Evolutionary conservation across 2,888 invertebrate species (phyloP).

Genomic region (Dendrolimus houi): DNA sequence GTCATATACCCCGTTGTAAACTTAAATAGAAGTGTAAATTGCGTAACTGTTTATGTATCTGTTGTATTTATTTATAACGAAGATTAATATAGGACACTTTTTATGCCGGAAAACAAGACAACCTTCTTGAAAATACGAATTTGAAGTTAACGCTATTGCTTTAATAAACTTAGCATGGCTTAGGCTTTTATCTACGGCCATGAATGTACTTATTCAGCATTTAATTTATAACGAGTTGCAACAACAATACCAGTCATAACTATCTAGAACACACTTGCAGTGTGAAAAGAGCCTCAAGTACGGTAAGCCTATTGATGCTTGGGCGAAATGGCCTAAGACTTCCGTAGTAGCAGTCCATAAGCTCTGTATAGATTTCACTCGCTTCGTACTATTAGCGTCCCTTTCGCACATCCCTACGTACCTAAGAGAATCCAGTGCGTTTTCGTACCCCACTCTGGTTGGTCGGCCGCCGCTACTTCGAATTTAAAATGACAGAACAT

Average conservation of each 20-base stretch:
- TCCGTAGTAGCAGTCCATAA: constrained; percentile 36
- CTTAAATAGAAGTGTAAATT: too few species aligned
- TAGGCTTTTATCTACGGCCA: too few species aligned
- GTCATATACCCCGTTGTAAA: too few species aligned
- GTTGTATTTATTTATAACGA: too few species aligned
- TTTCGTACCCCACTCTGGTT: constrained; percentile 20
- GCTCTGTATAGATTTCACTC: constrained; percentile 47
- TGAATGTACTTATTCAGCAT: too few species aligned
- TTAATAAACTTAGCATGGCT: too few species aligned
- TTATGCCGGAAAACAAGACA: too few species aligned
- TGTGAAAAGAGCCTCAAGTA: constrained; percentile 15
- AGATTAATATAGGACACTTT: too few species aligned
- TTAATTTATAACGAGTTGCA: not conserved
- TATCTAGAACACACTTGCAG: not conserved
- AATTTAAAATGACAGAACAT: not conserved
- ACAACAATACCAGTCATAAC: not conserved
- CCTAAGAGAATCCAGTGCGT: constrained; percentile 44
- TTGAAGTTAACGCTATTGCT: too few species aligned
- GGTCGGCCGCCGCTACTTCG: constrained; percentile 18
- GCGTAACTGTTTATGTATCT: too few species aligned
- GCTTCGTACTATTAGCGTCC: constrained; percentile 29
- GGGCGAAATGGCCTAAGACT: constrained; percentile 24
- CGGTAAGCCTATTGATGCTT: constrained; percentile 23
- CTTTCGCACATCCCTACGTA: constrained; percentile 31
- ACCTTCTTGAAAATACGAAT: too few species aligned